phyloP scores from a whole-genome alignment of 2,888 invertebrate genomes.

The Panopea generosa region DNA sequence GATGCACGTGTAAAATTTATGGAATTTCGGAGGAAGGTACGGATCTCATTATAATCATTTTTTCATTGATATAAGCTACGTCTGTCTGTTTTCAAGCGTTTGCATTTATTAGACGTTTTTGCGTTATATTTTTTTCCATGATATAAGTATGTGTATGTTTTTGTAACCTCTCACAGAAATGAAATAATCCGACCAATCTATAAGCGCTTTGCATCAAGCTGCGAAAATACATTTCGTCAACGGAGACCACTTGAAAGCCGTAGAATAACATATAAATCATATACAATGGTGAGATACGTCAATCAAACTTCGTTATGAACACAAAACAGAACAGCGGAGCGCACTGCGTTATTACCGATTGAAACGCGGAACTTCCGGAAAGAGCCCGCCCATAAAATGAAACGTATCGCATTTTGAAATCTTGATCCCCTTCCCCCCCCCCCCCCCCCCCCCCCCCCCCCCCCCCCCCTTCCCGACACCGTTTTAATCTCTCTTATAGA shows the following conservation, averaged over 20 bases:
- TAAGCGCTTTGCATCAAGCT: constrained; percentile 20
- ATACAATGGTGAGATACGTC: constrained; percentile 30
- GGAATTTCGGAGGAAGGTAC: too few relatives aligned
- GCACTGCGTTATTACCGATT: constrained; percentile 38
- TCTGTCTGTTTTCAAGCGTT: too few relatives aligned
- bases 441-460: too few relatives aligned
- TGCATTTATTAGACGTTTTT: too few relatives aligned
- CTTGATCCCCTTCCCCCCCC: too few relatives aligned
- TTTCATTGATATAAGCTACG: too few relatives aligned
- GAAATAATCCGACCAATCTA: too few relatives aligned
- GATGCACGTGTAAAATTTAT: too few relatives aligned
- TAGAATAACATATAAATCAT: constrained; percentile 22
- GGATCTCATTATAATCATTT: too few relatives aligned
- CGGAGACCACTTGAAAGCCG: constrained; percentile 13
- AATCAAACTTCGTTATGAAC: constrained; percentile 31
- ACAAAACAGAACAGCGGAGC: constrained; percentile 24
- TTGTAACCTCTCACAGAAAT: too few relatives aligned
- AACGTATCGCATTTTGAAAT: background rate
- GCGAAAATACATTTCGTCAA: constrained; percentile 42
- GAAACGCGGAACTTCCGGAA: constrained; percentile 1
- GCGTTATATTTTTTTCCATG: too few relatives aligned
- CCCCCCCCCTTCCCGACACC: constrained; percentile 99
- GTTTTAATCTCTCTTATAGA: background rate
- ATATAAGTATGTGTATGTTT: too few relatives aligned
- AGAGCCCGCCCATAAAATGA: constrained; percentile 37